Evolutionary conservation across 2,797 vertebrate species (phyloP).

Genomic region (Eptatretus atami): DNA sequence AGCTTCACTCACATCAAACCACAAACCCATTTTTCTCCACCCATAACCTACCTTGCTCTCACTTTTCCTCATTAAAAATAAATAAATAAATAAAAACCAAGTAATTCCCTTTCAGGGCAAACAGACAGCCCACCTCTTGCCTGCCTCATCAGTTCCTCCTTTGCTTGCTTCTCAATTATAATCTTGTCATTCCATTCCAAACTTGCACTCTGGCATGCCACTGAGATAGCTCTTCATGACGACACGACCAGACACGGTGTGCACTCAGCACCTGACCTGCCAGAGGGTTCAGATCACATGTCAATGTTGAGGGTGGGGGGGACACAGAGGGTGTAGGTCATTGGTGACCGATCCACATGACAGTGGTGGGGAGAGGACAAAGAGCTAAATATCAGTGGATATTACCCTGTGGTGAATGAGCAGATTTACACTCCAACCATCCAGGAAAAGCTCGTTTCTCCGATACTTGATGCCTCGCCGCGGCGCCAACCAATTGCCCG

Average conservation of each 20-base stretch:
- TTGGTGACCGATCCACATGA: background rate
- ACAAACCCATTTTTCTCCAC: too few relatives aligned
- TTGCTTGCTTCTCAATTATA: conserved; percentile 97
- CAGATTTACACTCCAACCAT: conserved; percentile 73
- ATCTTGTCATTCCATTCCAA: conserved; percentile 99
- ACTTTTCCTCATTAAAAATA: too few relatives aligned
- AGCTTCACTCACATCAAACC: too few relatives aligned
- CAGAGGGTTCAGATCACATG: conserved; percentile 4
- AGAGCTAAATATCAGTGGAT: background rate
- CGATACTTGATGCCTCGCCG: conserved; percentile 93
- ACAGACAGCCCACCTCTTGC: conserved; percentile 42
- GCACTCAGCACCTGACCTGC: conserved; percentile 88
- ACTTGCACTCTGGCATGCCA: conserved; percentile 96
- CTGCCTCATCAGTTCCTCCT: conserved; percentile 55
- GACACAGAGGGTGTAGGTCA: background rate
- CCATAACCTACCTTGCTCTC: too few relatives aligned
- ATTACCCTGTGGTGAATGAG: conserved; percentile 85
- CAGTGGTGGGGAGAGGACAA: too few relatives aligned
- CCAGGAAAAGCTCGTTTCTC: conserved; percentile 80
- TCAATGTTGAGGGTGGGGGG: background rate
- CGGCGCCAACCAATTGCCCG: conserved; percentile 91
- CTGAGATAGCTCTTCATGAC: conserved; percentile 99
- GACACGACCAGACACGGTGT: conserved; percentile 76
- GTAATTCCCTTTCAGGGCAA: too few relatives aligned
- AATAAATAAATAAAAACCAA: too few relatives aligned